Evolutionary conservation across 2,113 vertebrate species (phyloP).

Genomic region (Sigmodon hispidus): DNA sequence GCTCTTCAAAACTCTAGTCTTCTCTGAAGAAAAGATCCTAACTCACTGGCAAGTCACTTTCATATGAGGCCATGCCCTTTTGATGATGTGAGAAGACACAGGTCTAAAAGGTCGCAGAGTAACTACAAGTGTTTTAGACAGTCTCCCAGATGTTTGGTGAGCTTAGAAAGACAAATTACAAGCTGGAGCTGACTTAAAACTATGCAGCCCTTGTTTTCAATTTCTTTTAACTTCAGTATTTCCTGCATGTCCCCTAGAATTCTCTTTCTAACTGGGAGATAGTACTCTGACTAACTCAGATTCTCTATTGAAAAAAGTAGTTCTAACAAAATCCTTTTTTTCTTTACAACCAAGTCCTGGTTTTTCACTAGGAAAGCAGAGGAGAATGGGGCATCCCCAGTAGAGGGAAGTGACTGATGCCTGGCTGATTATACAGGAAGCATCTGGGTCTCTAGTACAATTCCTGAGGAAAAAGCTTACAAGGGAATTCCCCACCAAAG

Average conservation of each 20-base stretch:
- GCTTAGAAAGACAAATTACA: not conserved
- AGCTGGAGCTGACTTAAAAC: not conserved
- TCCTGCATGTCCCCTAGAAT: not conserved
- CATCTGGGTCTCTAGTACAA: not conserved
- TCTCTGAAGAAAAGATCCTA: not conserved
- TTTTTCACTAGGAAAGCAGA: constrained; percentile 18
- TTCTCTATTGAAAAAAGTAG: not conserved
- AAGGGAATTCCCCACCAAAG: constrained; percentile 61
- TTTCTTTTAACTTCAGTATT: not conserved
- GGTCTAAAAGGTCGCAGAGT: not conserved
- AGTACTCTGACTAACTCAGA: not conserved
- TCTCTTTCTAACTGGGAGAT: not conserved
- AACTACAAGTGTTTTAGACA: not conserved
- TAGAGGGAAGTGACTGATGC: constrained; percentile 4
- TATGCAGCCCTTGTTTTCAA: not conserved
- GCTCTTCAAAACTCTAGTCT: not conserved
- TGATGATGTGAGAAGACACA: not conserved
- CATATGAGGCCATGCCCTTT: not conserved
- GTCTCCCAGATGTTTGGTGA: not conserved
- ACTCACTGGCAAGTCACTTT: not conserved
- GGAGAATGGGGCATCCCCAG: not conserved
- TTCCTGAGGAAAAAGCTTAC: constrained; percentile 14
- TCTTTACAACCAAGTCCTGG: not conserved
- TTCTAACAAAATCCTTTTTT: constrained; percentile 12
- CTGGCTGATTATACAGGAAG: not conserved